Percentiles rank a stretch among this genome's conserved stretches.
phyloP scores from a whole-genome alignment of 2,888 invertebrate genomes.

The Mylabris sibirica region DNA sequence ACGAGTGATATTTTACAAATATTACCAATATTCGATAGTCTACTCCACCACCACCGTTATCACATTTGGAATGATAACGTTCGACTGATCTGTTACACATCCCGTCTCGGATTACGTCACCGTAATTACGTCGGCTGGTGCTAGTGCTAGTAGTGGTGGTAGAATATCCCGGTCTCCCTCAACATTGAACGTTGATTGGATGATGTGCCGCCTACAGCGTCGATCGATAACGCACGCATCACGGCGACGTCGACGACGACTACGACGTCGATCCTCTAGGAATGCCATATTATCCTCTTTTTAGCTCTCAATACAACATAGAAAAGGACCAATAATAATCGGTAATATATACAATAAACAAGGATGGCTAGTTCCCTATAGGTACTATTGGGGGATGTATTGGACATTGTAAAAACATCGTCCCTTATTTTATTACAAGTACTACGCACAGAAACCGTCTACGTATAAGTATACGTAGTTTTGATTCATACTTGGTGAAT shows the following conservation, averaged over 20 bases:
- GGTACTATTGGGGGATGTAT: constrained; percentile 46
- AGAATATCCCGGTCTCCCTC: constrained; percentile 26
- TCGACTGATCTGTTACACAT: background rate
- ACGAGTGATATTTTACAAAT: background rate
- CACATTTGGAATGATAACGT: background rate
- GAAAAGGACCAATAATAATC: constrained; percentile 40
- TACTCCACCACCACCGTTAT: constrained; percentile 6
- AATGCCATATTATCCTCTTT: constrained; percentile 43
- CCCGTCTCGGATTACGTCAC: constrained; percentile 12
- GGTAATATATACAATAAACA: constrained; percentile 48
- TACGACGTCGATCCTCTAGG: constrained; percentile 45
- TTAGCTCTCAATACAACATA: constrained; percentile 25
- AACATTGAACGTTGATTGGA: constrained; percentile 43
- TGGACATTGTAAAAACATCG: constrained; percentile 45
- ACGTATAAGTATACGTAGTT: constrained; percentile 29
- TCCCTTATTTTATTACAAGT: constrained; percentile 2
- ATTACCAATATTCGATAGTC: background rate
- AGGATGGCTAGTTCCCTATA: constrained; percentile 21
- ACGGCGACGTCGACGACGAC: constrained; percentile 17
- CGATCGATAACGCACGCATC: constrained; percentile 46
- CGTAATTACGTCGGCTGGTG: constrained; percentile 9
- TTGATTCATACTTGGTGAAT: constrained; percentile 51
- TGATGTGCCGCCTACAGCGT: constrained; percentile 43
- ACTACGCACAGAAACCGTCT: background rate
- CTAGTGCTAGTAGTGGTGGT: constrained; percentile 9